A percentile compares a stretch with the other conserved stretches of the same genome.
These are phyloP conservation scores for Cerceris rybyensis DNA, from an alignment of 2,888 invertebrate genomes.

Conservation along the genomic window DNA sequence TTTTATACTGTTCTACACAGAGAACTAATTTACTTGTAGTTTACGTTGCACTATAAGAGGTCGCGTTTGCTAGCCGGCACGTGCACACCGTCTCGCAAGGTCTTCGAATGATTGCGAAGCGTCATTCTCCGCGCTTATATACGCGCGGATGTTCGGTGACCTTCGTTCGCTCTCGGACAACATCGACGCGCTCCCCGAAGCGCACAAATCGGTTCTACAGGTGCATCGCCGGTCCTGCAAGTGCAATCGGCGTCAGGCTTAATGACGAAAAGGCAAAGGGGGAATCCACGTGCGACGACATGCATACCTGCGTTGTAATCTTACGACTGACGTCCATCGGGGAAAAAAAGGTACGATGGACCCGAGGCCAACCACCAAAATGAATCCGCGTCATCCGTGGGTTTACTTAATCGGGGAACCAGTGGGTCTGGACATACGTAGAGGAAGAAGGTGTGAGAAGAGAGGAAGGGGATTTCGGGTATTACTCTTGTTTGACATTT, in stretches of 20 bases:
- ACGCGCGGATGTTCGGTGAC: conserved; percentile 40
- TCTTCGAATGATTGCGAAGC: conserved; percentile 39
- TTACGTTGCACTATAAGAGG: not conserved
- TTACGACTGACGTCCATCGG: not conserved
- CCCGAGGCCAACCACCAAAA: conserved; percentile 10
- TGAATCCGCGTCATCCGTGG: not conserved
- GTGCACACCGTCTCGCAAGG: not conserved
- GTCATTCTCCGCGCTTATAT: conserved; percentile 49
- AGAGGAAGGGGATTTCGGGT: no score
- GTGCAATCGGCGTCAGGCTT: conserved; percentile 6
- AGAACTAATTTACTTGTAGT: not conserved
- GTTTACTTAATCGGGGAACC: not conserved
- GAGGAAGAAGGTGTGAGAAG: no score
- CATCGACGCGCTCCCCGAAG: conserved; percentile 18
- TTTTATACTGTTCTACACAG: not conserved
- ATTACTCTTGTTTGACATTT: no score
- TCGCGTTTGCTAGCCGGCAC: not conserved
- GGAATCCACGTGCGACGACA: conserved; percentile 10
- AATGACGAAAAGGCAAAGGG: conserved; percentile 28
- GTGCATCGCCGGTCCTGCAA: conserved; percentile 34
- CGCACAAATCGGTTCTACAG: conserved; percentile 25
- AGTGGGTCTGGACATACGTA: not conserved
- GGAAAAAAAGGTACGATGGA: not conserved
- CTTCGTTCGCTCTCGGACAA: conserved; percentile 55
- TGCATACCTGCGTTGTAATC: conserved; percentile 1